Evolutionary conservation across 2,888 invertebrate genomes (phyloP), one percentile per base, ranked within the genome.

Genomic region (Acholoe squamosa): DNA sequence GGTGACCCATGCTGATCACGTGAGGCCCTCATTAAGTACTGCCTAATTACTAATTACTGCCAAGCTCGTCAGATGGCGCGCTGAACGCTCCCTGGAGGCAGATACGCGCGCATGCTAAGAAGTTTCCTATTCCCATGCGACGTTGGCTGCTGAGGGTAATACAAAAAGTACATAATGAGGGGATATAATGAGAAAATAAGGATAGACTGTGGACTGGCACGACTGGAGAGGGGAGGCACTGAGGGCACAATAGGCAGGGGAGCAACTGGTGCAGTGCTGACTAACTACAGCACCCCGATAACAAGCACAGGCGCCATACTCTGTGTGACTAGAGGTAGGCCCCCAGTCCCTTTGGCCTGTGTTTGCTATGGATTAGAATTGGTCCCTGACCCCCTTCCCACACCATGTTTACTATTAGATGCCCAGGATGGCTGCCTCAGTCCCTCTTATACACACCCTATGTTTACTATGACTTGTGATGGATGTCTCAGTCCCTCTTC

Each of bases 151-250:
- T 71, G 71, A 16, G 71, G 71, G 19, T 71, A 71, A 71, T 71
- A 71, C 61, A 61, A 71, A 71, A 71, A 71, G 71, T 16, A 28
- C 25, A 71, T 71, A 71, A 71, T 71, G 71, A 71, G 71, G 71
- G 31, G 25, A 28, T 71, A 71, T 71, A 71, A 71, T 71, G 28
- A 25, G 71, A 28, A 71, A 71, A 71, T 71, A 71, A 28, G 71
- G 71, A 71, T 71, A 28, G 28, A 71, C 14, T 71, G 61, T 61
- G 1, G n/a, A 19, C 19, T 14, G n/a, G 22, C n/a, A 61, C 14
- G 61, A 61, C 61, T 61, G 61, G 19, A 7, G n/a, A 3, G n/a
- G 61, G 61, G 54, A 61, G 22, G 61, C 61, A 14, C 61, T 12
- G 22, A n/a, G 61, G 61, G 22, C 19, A 43, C 43, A 43, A 43